A percentile compares a stretch with the other conserved stretches of the same genome.
Conservation (phyloP, 2,797 vertebrate genomes). For the Cirrhinus mrigala region DNA sequence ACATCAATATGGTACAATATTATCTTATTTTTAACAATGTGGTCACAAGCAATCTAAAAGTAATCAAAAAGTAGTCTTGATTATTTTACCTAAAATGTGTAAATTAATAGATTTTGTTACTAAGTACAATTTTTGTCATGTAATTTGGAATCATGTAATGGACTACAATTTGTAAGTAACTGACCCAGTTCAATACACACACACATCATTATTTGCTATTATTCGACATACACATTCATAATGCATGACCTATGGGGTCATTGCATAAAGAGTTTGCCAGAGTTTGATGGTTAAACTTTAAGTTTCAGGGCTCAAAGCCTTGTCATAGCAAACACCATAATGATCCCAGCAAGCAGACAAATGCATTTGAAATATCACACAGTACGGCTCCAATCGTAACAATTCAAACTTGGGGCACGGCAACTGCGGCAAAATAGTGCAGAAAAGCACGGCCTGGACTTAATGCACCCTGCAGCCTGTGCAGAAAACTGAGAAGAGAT, state of each 20-base stretch:
- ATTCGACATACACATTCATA: too few relatives aligned
- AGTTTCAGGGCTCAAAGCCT: not conserved
- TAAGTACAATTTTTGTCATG: not conserved
- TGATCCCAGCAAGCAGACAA: not conserved
- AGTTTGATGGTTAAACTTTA: not conserved
- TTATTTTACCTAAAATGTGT: not conserved
- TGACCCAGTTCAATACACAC: too few relatives aligned
- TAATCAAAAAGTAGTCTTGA: not conserved
- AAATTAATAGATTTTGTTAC: not conserved
- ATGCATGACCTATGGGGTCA: not conserved
- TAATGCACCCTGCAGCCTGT: slow-evolving; percentile 68
- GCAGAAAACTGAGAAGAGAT: slow-evolving; percentile 69
- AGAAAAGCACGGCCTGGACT: slow-evolving; percentile 65
- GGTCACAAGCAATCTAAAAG: not conserved
- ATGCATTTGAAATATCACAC: not conserved
- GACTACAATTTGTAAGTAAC: too few relatives aligned
- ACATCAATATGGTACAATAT: not conserved
- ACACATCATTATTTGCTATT: too few relatives aligned
- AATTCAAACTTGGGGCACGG: slow-evolving; percentile 6
- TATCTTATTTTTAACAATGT: too few relatives aligned
- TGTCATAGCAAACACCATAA: not conserved
- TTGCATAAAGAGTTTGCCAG: not conserved
- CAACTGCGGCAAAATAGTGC: slow-evolving; percentile 64
- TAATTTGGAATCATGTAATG: too few relatives aligned
- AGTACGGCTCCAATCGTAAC: not conserved